Evolutionary conservation across 2,113 vertebrate genomes (phyloP), one percentile per base, ranked within the genome.

Genomic region (Tachysurus fulvidraco): DNA sequence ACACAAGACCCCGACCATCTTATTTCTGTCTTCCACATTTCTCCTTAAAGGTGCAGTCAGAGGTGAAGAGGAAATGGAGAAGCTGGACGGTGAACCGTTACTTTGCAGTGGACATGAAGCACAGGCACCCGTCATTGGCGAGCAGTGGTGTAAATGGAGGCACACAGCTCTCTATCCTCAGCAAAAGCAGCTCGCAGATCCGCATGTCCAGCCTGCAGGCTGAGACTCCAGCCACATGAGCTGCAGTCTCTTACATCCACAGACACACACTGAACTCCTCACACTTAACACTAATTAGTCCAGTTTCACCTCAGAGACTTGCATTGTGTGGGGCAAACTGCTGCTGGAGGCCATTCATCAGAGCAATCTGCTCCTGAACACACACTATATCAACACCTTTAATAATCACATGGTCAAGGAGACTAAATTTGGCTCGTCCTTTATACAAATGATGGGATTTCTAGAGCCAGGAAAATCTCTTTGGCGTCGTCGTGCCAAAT

Each of bases 121-220:
- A 99, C 93, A 97, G 98, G 90, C 96, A 99, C 87, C 98, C 98
- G 0, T 99, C 98, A 36, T 92, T 99, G 95, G 98, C 97, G 90
- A 99, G 98, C 96, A 99, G 98, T 65, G 98, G 98, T 36, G 97
- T 98, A 93, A 99, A 99, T 55, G 98, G 98, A 84, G 98, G 98
- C 87, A 99, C 98, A 36, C 98, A 99, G 93, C 96, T 99, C 91
- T 99, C 98, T 90, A 98, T 99, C 93, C 96, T 99, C 91, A 99
- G 98, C 97, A 99, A 99, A 95, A 99, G 98, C 97, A 99, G 98
- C 95, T 99, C 98, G 74, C 98, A 99, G 96, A 98, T 99, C 91
- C 97, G 98, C 91, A 98, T 99, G 98, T 99, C 97, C 82, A 97
- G 97, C 93, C 96, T 98, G 82, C 96, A 98, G 88, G 97, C 98